phyloP scores from a whole-genome alignment of 2,888 invertebrate species.

The Euplexia lucipara region DNA sequence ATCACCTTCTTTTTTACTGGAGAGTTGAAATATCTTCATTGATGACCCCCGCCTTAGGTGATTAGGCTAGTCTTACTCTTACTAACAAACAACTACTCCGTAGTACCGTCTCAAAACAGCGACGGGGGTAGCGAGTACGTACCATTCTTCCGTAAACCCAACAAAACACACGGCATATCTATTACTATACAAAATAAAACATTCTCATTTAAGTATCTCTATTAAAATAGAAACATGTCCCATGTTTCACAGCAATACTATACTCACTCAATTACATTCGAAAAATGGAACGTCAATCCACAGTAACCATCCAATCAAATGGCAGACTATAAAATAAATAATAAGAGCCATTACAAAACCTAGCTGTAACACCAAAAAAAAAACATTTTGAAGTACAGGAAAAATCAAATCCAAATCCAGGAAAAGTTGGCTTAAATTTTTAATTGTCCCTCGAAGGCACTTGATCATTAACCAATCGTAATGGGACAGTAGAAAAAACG shows the following conservation, averaged over 20 bases:
- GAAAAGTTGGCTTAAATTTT: slow-evolving; percentile 42
- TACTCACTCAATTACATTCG: neutral
- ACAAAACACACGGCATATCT: too few relatives aligned
- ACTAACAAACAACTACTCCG: too few relatives aligned
- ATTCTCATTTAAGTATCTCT: too few relatives aligned
- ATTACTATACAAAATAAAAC: too few relatives aligned
- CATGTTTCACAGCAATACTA: neutral
- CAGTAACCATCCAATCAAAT: slow-evolving; percentile 34
- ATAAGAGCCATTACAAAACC: slow-evolving; percentile 14
- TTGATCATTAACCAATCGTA: slow-evolving; percentile 52
- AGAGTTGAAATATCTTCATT: too few relatives aligned
- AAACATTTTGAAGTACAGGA: neutral
- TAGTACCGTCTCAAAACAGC: too few relatives aligned
- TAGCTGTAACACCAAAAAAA: neutral
- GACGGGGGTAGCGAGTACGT: too few relatives aligned
- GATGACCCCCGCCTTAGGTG: too few relatives aligned
- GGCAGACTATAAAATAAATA: slow-evolving; percentile 11
- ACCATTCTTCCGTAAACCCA: too few relatives aligned
- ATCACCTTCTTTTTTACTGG: too few relatives aligned
- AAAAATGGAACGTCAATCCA: slow-evolving; percentile 8
- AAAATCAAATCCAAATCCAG: slow-evolving; percentile 21
- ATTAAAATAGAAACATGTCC: neutral
- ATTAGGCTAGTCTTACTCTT: too few relatives aligned
- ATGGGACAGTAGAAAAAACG: slow-evolving; percentile 23
- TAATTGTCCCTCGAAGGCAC: slow-evolving; percentile 48